Conservation (phyloP, 1,140 invertebrate genomes). For the Agrilus planipennis region DNA sequence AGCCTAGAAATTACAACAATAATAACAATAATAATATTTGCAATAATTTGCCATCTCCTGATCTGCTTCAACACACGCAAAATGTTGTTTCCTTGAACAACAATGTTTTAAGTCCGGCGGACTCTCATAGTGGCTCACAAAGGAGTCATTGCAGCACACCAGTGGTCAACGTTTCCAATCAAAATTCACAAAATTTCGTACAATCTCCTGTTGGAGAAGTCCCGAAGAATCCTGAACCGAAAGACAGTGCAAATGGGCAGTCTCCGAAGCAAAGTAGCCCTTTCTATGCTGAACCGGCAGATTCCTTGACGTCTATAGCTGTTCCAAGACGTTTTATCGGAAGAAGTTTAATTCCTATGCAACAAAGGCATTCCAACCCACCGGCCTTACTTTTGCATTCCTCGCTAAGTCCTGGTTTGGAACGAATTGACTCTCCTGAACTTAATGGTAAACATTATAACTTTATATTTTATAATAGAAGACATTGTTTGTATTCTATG, state of each 20-base stretch:
- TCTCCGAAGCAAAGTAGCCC: slow-evolving; percentile 60
- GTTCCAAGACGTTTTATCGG: slow-evolving; percentile 18
- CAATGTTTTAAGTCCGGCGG: slow-evolving; percentile 41
- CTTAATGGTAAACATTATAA: slow-evolving; percentile 27
- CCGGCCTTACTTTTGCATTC: slow-evolving; percentile 42
- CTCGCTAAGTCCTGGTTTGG: slow-evolving; percentile 34
- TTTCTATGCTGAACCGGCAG: slow-evolving; percentile 85
- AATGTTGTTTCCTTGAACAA: slow-evolving; percentile 38
- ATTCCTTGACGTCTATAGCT: slow-evolving; percentile 48
- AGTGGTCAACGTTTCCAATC: slow-evolving; percentile 4
- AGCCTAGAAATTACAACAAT: slow-evolving; percentile 13
- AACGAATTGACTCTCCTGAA: slow-evolving; percentile 47
- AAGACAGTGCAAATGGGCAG: slow-evolving; percentile 12
- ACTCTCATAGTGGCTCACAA: slow-evolving; percentile 22
- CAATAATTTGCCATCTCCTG: slow-evolving; percentile 25
- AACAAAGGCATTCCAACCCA: slow-evolving; percentile 51
- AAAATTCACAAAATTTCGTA: slow-evolving; percentile 8
- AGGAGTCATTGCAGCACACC: slow-evolving; percentile 24
- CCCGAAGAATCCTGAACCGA: slow-evolving; percentile 1
- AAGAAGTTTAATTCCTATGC: slow-evolving; percentile 19
- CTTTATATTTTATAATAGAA: not conserved
- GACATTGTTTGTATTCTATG: slow-evolving; percentile 7
- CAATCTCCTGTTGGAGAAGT: slow-evolving; percentile 13
- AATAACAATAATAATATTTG: no score
- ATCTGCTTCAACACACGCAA: slow-evolving; percentile 30